Evolutionary conservation across 2,888 invertebrate species (phyloP).

Genomic region (Trilocha varians): DNA sequence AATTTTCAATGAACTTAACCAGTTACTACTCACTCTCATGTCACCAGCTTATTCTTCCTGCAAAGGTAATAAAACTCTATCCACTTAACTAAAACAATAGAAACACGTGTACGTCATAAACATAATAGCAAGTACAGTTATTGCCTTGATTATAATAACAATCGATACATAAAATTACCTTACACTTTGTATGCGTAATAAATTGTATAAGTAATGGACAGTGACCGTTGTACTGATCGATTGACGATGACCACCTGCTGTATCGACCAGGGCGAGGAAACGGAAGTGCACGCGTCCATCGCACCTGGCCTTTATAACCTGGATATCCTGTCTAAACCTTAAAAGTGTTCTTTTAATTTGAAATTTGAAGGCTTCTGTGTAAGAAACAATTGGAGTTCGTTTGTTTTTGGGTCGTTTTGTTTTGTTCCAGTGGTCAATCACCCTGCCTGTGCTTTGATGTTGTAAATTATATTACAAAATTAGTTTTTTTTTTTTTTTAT

Average conservation of each 20-base stretch:
- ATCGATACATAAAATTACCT: neutral
- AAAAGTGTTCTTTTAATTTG: constrained; percentile 36
- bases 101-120: neutral
- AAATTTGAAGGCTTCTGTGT: constrained; percentile 13
- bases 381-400: constrained; percentile 3
- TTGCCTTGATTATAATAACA: neutral
- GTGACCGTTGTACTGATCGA: constrained; percentile 10
- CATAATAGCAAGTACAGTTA: neutral
- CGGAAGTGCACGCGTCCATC: constrained; percentile 53
- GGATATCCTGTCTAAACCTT: constrained; percentile 57
- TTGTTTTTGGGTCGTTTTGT: no score
- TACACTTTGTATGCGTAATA: neutral
- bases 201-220: neutral
- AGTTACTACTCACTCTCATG: no score
- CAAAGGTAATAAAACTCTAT: neutral
- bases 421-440: no score
- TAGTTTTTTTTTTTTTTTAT: no score
- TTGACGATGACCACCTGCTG: constrained; percentile 31
- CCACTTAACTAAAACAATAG: neutral
- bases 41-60: neutral
- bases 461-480: no score
- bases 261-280: constrained; percentile 27
- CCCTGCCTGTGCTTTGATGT: no score
- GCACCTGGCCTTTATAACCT: constrained; percentile 56
- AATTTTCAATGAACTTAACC: no score